Percentiles rank a stretch among this genome's conserved stretches.
These are phyloP conservation scores for Mallateleia sp. DNA, from an alignment of 2,888 invertebrate genomes.

Conservation along the genomic window DNA sequence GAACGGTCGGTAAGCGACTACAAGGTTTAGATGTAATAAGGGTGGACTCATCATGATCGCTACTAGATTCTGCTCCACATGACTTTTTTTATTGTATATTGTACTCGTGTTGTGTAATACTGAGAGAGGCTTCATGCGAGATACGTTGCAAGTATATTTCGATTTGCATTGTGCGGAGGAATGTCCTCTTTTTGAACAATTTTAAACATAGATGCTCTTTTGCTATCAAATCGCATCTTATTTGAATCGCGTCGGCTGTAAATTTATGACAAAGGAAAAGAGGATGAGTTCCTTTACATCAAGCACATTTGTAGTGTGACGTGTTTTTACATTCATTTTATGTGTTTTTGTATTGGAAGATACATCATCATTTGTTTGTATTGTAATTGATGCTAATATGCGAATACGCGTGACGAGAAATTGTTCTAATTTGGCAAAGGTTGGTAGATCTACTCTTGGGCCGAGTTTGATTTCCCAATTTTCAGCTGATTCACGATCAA, in stretches of 20 bases:
- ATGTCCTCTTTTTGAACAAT: constrained; percentile 19
- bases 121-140: constrained; percentile 2
- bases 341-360: too few relatives aligned
- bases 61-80: too few relatives aligned
- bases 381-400: constrained; percentile 7
- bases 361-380: too few relatives aligned
- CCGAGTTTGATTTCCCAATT: constrained; percentile 18
- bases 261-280: constrained; percentile 26
- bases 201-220: too few relatives aligned
- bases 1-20: background rate
- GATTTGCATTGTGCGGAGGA: background rate
- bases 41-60: too few relatives aligned
- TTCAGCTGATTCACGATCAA: constrained; percentile 2
- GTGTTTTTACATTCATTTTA: background rate
- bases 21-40: background rate
- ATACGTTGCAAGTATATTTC: too few relatives aligned
- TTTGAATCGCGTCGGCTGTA: background rate
- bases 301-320: background rate
- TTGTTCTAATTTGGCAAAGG: constrained; percentile 14
- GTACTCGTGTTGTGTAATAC: too few relatives aligned
- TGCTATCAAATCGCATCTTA: background rate
- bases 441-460: background rate
- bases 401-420: constrained; percentile 30
- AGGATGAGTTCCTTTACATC: constrained; percentile 34
- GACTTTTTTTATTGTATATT: too few relatives aligned